Conservation (phyloP, 2,797 vertebrate genomes). For the Coluber constrictor region DNA sequence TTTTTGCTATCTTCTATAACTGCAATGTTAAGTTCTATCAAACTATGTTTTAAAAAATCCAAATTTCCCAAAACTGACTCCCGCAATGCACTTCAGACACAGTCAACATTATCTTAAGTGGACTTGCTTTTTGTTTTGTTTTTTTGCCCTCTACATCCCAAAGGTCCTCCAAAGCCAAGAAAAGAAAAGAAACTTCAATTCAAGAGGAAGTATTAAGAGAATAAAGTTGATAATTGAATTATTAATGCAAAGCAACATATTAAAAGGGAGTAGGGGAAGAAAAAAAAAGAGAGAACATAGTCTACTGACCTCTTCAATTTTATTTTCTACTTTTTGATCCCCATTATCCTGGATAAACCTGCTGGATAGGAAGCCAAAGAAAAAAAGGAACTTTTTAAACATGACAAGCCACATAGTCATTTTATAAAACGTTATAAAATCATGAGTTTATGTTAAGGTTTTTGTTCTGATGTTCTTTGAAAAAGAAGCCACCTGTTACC, state of each 20-base stretch:
- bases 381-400: not conserved
- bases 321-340: constrained; percentile 88
- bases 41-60: not conserved
- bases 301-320: constrained; percentile 91
- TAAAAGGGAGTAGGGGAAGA: not conserved
- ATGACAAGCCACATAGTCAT: not conserved
- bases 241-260: not conserved
- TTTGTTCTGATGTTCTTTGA: not conserved
- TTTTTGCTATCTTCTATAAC: not conserved
- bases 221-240: not conserved
- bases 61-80: not conserved
- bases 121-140: not conserved
- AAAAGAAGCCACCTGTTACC: not conserved
- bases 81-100: not conserved
- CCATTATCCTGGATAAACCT: constrained; percentile 93
- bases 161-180: not conserved
- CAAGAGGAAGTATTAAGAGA: not conserved
- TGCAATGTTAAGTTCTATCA: not conserved
- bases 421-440: not conserved
- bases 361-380: constrained; percentile 43
- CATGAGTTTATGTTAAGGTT: not conserved
- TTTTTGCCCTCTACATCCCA: not conserved
- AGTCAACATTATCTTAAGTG: not conserved
- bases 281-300: not conserved
- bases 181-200: not conserved